Percentiles rank a stretch among this genome's conserved stretches.
These are phyloP conservation scores for Sus scrofa DNA, from an alignment of 2,113 vertebrate species.

Conservation along the genomic window DNA sequence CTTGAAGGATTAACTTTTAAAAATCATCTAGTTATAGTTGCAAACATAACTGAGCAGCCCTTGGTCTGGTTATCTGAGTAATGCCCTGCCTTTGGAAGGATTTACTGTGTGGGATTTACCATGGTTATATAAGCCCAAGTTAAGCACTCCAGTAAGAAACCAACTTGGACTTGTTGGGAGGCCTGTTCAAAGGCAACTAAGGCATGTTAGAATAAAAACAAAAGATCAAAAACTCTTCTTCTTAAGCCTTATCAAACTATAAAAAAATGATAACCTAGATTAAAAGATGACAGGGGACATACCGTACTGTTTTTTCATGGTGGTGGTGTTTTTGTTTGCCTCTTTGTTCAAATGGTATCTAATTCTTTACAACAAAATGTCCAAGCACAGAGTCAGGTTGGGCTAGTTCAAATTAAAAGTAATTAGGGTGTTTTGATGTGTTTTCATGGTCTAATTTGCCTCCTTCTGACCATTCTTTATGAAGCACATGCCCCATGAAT, in stretches of 20 bases:
- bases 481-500: neutral
- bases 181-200: neutral
- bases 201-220: neutral
- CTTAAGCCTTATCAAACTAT: slow-evolving; percentile 27
- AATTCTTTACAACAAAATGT: neutral
- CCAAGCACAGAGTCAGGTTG: neutral
- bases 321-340: neutral
- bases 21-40: slow-evolving; percentile 35
- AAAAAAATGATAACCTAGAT: neutral
- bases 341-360: slow-evolving; percentile 5
- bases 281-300: neutral
- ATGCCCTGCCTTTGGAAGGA: slow-evolving; percentile 1
- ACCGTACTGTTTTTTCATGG: neutral
- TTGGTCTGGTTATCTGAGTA: slow-evolving; percentile 36
- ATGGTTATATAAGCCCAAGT: neutral
- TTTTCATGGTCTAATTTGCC: neutral
- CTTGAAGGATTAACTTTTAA: slow-evolving; percentile 58
- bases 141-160: slow-evolving; percentile 46
- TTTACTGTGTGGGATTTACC: slow-evolving; percentile 3
- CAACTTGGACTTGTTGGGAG: neutral
- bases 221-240: neutral
- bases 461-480: neutral
- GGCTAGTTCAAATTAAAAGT: neutral
- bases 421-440: neutral
- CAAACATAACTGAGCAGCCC: neutral